Evolutionary conservation across 2,113 vertebrate species (phyloP).

Genomic region (Neofelis nebulosa): DNA sequence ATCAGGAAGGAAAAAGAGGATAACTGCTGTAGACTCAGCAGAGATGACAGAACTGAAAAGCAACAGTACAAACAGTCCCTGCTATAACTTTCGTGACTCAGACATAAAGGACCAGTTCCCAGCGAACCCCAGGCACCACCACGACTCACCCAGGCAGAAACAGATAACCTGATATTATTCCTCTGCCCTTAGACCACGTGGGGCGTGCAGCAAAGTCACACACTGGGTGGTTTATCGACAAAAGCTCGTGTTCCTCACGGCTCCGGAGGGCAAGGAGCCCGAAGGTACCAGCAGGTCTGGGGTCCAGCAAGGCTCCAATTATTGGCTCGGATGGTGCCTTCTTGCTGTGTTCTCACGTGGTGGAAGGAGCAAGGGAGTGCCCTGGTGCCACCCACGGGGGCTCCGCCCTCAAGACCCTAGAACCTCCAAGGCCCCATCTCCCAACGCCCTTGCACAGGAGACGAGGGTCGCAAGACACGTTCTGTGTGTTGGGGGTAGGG

Average conservation of each 20-base stretch:
- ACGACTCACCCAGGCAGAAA: neutral
- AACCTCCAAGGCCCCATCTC: neutral
- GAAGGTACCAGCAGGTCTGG: neutral
- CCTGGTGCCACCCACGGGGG: neutral
- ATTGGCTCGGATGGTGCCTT: neutral
- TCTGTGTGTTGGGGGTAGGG: neutral
- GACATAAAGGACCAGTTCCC: neutral
- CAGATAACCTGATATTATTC: neutral
- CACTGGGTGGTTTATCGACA: neutral
- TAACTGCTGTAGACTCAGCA: neutral
- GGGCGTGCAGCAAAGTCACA: fast-evolving
- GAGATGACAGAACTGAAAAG: neutral
- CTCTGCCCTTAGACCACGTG: fast-evolving
- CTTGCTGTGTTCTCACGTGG: neutral
- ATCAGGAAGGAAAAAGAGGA: neutral
- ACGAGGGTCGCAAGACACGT: too few relatives aligned
- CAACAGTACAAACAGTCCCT: neutral
- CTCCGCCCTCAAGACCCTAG: neutral
- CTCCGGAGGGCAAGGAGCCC: neutral
- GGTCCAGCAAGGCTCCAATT: too few relatives aligned
- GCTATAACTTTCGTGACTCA: neutral
- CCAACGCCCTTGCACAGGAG: neutral
- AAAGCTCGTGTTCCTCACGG: neutral
- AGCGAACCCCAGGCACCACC: too few relatives aligned
- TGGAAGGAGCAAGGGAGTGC: neutral